Base-by-base conservation (phyloP, 2,113 vertebrate species). In the Amblyornis subalaris region DNA sequence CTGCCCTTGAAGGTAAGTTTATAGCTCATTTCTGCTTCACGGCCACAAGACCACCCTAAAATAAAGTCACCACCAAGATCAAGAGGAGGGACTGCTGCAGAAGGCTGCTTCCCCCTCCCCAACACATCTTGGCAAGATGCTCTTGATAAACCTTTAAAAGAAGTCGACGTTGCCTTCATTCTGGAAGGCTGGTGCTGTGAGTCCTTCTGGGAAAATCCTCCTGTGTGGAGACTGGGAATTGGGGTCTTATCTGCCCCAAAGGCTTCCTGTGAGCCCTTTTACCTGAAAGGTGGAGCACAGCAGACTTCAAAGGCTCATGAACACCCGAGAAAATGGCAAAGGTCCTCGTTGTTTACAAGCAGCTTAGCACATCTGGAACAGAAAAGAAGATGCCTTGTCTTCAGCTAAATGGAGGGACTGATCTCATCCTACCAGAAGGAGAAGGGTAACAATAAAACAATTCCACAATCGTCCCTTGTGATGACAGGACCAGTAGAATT, bases 391-490 rank as follows among this genome's bases (percentile, higher is more conserved):
- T 17, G 42, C 71, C 74, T 93, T 83, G 51, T 76, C 62, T 85
- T 85, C 42, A 62, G 89, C 62, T 91, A 89, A 95, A 89, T 61
- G 33, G 66, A 89, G 71, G 26, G 38, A 57, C 71, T 91, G 93
- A 85, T 82, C 89, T 94, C 84, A 53, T 82, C 57, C 84, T 70
- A 38, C 42, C 53, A 85, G 77, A 61, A 92, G 31, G 44, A 86
- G 87, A 76, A 90, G 70, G 33, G 25, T 50, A 83, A 95, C 93
- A 96, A 83, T 88, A 73, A 95, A 91, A 89, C 24, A 51, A 62
- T 76, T 71, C 78, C 55, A 70, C 84, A 70, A 70, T 62, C 65
- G 31, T 92, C 86, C 73, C 62, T 89, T 88, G 85, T 0, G 22
- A 88, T 93, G 81, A 91, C 64, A 89, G 58, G 62, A 76, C 66